Conservation (phyloP, 2,888 invertebrate genomes). For the Phortica magna region DNA sequence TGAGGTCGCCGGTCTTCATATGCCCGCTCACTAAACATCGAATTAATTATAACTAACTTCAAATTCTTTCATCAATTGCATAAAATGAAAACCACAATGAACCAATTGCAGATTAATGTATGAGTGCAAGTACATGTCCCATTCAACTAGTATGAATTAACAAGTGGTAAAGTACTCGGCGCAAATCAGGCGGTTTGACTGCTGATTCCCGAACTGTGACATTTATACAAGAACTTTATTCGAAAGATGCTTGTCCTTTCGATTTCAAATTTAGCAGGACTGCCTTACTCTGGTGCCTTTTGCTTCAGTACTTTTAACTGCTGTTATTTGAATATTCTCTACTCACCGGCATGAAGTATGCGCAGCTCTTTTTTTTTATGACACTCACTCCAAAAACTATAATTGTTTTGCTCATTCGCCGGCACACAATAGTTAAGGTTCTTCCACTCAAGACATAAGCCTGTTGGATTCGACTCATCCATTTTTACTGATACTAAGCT, state of each 20-base stretch:
- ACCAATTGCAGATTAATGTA: no score
- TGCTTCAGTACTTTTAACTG: no score
- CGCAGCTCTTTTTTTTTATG: conserved; percentile 66
- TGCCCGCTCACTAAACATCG: conserved; percentile 81
- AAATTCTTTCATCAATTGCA: not conserved
- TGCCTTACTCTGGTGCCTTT: no score
- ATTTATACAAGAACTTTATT: no score
- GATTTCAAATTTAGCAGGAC: no score
- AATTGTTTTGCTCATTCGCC: conserved; percentile 72
- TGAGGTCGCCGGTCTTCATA: conserved; percentile 83
- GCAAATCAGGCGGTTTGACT: no score
- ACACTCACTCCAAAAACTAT: conserved; percentile 75
- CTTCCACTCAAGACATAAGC: conserved; percentile 75
- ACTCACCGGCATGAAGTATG: conserved; percentile 72
- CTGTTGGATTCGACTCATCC: conserved; percentile 45
- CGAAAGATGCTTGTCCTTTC: no score
- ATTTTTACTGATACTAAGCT: conserved; percentile 24
- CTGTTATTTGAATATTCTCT: not conserved
- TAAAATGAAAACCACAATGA: conserved; percentile 35
- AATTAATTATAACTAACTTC: no score
- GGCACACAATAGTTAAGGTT: conserved; percentile 75
- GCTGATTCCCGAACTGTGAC: no score
- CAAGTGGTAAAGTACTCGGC: no score
- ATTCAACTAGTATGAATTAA: no score
- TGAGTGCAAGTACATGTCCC: no score